These are phyloP conservation scores for Aleiodes testaceus DNA, from an alignment of 2,888 invertebrate species.

Conservation along the genomic window DNA sequence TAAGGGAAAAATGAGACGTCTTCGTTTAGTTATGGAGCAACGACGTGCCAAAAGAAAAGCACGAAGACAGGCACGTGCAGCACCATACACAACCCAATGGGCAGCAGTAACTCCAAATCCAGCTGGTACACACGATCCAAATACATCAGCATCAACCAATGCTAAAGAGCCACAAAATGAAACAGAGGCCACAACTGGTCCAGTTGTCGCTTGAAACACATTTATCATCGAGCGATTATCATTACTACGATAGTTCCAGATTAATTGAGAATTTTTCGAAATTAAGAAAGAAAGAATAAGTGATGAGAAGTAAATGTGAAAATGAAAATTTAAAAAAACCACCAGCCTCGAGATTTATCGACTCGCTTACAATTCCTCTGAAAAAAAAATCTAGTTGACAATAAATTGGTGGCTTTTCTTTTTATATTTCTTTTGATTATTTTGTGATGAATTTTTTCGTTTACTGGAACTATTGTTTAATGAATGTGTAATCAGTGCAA, in stretches of 20 bases:
- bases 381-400: constrained; percentile 46
- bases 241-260: constrained; percentile 28
- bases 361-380: constrained; percentile 7
- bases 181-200: constrained; percentile 62
- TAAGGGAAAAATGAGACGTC: constrained; percentile 89
- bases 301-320: not conserved
- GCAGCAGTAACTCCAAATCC: constrained; percentile 72
- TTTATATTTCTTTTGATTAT: not conserved
- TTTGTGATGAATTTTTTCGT: constrained; percentile 12
- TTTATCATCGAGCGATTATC: constrained; percentile 23
- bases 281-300: not conserved
- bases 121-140: constrained; percentile 66
- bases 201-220: constrained; percentile 68
- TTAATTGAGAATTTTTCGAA: not conserved
- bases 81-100: constrained; percentile 79
- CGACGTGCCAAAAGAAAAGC: constrained; percentile 80
- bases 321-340: not conserved
- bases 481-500: constrained; percentile 44
- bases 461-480: constrained; percentile 21
- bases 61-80: constrained; percentile 83
- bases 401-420: constrained; percentile 46
- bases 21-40: constrained; percentile 93
- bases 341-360: constrained; percentile 8
- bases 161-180: constrained; percentile 66
- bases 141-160: constrained; percentile 63